Evolutionary conservation across 2,113 vertebrate species (phyloP).

Genomic region (Equus przewalskii): DNA sequence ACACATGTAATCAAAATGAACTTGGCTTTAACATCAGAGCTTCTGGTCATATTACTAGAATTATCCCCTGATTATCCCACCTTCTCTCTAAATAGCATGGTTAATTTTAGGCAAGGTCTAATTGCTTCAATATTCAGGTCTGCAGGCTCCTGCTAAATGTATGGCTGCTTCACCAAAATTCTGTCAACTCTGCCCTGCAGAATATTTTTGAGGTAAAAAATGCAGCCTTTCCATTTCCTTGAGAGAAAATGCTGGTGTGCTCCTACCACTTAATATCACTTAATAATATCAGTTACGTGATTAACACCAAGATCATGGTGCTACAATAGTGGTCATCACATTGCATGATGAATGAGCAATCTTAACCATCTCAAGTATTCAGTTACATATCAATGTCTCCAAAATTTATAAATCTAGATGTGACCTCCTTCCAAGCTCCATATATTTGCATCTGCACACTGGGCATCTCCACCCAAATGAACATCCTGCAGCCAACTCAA

Average conservation of each 20-base stretch:
- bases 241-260: conserved; percentile 7
- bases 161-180: not conserved
- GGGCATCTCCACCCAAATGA: not conserved
- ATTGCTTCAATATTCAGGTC: not conserved
- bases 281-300: not conserved
- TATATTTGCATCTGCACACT: not conserved
- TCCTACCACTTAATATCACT: not conserved
- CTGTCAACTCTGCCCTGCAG: not conserved
- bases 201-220: not conserved
- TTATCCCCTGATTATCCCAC: not conserved
- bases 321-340: not conserved
- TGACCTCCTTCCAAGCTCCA: not conserved
- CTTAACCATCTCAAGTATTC: not conserved
- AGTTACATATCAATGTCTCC: not conserved
- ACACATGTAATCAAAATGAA: not conserved
- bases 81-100: not conserved
- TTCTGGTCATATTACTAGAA: not conserved
- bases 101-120: conserved; percentile 27
- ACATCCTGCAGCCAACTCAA: not conserved
- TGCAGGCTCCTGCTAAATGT: not conserved
- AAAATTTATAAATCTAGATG: not conserved
- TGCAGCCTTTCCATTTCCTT: not conserved
- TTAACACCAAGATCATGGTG: not conserved
- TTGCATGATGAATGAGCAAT: not conserved
- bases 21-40: not conserved